phyloP scores from a whole-genome alignment of 2,888 invertebrate species.

The Iphiclides podalirius region DNA sequence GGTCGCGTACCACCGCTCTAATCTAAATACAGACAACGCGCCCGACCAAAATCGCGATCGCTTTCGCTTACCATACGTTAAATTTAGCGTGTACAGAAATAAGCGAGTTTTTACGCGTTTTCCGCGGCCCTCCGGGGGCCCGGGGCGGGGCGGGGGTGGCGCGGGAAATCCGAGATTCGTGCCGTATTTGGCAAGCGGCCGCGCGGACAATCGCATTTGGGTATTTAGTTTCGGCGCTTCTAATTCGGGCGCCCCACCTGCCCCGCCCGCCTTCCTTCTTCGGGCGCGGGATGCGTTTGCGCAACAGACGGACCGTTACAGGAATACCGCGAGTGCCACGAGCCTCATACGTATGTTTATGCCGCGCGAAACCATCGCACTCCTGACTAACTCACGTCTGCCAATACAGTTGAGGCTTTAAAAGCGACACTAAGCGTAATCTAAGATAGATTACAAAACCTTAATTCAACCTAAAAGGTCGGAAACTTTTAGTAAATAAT shows the following conservation, averaged over 20 bases:
- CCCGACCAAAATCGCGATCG: slow-evolving; percentile 75
- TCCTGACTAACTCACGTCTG: no score
- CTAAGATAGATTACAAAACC: no score
- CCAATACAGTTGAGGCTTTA: no score
- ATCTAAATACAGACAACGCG: slow-evolving; percentile 77
- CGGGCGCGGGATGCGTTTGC: slow-evolving; percentile 29
- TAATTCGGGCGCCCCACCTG: slow-evolving; percentile 28
- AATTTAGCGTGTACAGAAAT: slow-evolving; percentile 78
- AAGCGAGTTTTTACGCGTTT: slow-evolving; percentile 78
- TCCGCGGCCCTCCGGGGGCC: slow-evolving; percentile 59
- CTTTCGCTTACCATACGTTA: slow-evolving; percentile 77
- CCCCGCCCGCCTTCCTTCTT: slow-evolving; percentile 45
- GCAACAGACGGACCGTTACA: slow-evolving; percentile 15
- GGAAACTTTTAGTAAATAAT: no score
- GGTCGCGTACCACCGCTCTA: slow-evolving; percentile 53
- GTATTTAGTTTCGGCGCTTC: slow-evolving; percentile 66
- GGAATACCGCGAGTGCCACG: slow-evolving; percentile 37
- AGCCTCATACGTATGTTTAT: background rate
- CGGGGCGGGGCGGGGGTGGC: slow-evolving; percentile 55
- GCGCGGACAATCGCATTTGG: slow-evolving; percentile 65
- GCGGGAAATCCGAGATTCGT: slow-evolving; percentile 76
- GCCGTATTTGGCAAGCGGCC: slow-evolving; percentile 73
- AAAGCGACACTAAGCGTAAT: no score
- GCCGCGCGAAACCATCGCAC: no score
- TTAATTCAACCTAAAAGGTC: no score